Evolutionary conservation across 1,140 invertebrate genomes (phyloP).

Genomic region (Brachionus manjavacas): DNA sequence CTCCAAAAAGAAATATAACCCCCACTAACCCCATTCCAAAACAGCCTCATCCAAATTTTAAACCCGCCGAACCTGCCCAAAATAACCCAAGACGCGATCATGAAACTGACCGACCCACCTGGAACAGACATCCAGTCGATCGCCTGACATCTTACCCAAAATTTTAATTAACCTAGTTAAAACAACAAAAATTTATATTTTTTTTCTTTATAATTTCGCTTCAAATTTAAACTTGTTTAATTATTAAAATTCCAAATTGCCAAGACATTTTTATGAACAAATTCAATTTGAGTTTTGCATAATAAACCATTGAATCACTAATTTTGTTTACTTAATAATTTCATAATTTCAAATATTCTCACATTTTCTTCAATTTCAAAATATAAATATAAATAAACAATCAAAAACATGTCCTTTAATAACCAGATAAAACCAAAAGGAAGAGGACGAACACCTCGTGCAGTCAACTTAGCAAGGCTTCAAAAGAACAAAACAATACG

Average conservation of each 20-base stretch:
- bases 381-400: not conserved
- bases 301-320: too few species aligned
- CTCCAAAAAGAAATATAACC: too few species aligned
- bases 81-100: not conserved
- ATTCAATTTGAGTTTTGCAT: not conserved
- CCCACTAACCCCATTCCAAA: too few species aligned
- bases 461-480: not conserved
- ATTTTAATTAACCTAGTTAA: too few species aligned
- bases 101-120: too few species aligned
- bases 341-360: not conserved
- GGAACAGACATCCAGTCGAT: not conserved
- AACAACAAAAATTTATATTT: not conserved
- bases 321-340: not conserved
- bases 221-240: not conserved
- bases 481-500: not conserved
- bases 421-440: not conserved
- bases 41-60: not conserved
- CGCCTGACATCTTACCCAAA: not conserved
- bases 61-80: not conserved
- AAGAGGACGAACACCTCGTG: not conserved
- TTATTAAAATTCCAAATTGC: not conserved
- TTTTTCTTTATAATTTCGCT: not conserved
- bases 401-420: too few species aligned
- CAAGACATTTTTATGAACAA: not conserved
- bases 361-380: not conserved